Conservation (phyloP, 2,113 vertebrate species). For the Oreochromis niloticus region DNA sequence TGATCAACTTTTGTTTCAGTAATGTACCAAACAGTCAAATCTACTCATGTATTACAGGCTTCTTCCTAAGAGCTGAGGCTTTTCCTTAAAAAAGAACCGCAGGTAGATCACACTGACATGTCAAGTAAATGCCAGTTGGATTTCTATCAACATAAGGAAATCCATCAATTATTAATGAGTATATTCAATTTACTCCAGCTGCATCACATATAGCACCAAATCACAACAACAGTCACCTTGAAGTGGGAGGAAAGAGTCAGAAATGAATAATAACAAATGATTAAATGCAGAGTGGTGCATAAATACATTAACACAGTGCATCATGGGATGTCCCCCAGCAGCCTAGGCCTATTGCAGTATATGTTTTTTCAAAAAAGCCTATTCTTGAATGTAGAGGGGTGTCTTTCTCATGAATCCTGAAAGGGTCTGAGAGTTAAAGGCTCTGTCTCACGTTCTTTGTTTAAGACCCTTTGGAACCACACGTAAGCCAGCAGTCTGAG, state of each 20-base stretch:
- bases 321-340: neutral
- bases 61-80: neutral
- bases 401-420: neutral
- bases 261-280: neutral
- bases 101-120: neutral
- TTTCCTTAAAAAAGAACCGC: neutral
- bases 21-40: accelerated
- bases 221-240: neutral
- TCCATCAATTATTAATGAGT: neutral
- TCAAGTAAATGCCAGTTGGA: neutral
- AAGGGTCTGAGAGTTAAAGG: accelerated
- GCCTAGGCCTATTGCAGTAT: neutral
- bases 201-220: neutral
- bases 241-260: neutral
- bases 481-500: accelerated
- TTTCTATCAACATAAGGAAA: neutral
- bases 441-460: accelerated
- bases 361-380: neutral
- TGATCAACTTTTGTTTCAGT: neutral
- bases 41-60: neutral
- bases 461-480: neutral
- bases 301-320: neutral
- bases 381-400: neutral
- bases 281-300: neutral
- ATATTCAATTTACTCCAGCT: neutral